These are phyloP conservation scores for Acanthaster planci DNA, from an alignment of 35 echinoderm and acorn worm species.

Conservation along the genomic window DNA sequence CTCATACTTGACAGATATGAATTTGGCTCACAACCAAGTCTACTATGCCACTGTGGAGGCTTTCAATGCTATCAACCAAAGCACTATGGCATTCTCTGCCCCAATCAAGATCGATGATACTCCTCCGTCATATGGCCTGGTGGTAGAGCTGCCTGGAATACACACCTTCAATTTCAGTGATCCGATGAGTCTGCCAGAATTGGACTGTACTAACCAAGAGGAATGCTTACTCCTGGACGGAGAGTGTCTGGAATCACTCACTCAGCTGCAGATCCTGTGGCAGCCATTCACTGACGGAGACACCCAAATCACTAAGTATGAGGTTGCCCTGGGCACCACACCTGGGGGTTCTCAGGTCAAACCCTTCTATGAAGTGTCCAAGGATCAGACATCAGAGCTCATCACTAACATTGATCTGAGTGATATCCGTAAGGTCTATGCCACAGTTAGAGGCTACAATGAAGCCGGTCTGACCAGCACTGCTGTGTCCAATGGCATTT, in stretches of 20 bases:
- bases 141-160: conserved; percentile 42
- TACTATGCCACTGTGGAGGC: conserved; percentile 41
- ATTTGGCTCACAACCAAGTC: background rate
- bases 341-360: conserved; percentile 1
- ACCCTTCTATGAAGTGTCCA: conserved; percentile 25
- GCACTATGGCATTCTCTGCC: conserved; percentile 32
- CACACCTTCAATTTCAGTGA: background rate
- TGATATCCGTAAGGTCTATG: conserved; percentile 31
- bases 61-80: conserved; percentile 21
- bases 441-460: conserved; percentile 45
- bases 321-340: conserved; percentile 4
- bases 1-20: background rate
- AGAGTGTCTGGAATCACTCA: conserved; percentile 39
- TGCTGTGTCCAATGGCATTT: conserved; percentile 45
- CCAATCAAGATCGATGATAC: conserved; percentile 43
- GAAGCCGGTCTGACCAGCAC: conserved; percentile 38
- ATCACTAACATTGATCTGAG: conserved; percentile 28
- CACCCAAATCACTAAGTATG: conserved; percentile 35
- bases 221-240: conserved; percentile 26
- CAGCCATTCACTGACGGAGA: conserved; percentile 51
- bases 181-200: background rate
- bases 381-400: conserved; percentile 12
- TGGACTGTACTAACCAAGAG: background rate
- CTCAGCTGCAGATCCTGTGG: conserved; percentile 38
- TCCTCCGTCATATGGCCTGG: conserved; percentile 28